Evolutionary conservation across 2,797 vertebrate genomes (phyloP).

Genomic region (Cyprinodon diabolis): DNA sequence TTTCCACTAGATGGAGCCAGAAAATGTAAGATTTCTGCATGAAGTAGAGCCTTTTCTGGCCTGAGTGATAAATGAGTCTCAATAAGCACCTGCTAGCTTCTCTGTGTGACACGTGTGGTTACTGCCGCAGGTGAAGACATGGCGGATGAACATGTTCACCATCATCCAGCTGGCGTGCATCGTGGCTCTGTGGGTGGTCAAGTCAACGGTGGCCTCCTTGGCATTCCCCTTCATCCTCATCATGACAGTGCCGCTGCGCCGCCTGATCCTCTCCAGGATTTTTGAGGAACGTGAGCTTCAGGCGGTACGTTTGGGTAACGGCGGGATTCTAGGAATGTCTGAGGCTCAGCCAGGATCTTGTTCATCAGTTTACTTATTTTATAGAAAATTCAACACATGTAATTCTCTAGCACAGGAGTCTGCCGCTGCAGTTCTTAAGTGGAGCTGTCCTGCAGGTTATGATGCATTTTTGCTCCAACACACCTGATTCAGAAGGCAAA

Average conservation of each 20-base stretch:
- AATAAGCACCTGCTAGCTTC: background rate
- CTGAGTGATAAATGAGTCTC: background rate
- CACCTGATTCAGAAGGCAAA: too few relatives aligned
- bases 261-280: conserved; percentile 89
- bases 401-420: too few relatives aligned
- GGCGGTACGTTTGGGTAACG: conserved; percentile 81
- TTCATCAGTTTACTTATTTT: conserved; percentile 30
- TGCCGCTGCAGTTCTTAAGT: background rate
- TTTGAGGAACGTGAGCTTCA: conserved; percentile 96
- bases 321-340: conserved; percentile 33
- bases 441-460: conserved; percentile 15
- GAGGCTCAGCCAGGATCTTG: conserved; percentile 29
- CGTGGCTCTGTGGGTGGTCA: conserved; percentile 94
- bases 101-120: conserved; percentile 1
- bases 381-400: conserved; percentile 28
- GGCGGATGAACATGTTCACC: conserved; percentile 99
- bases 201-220: conserved; percentile 92
- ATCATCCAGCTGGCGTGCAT: conserved; percentile 94
- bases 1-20: conserved; percentile 73
- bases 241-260: conserved; percentile 95
- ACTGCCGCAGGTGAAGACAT: conserved; percentile 92
- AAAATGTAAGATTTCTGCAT: conserved; percentile 25
- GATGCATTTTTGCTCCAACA: conserved; percentile 18
- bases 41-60: background rate
- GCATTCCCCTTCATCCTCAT: conserved; percentile 98